Evolutionary conservation across 2,797 vertebrate genomes (phyloP), one percentile per base, ranked within the genome.

Genomic region (Melanogrammus aeglefinus): DNA sequence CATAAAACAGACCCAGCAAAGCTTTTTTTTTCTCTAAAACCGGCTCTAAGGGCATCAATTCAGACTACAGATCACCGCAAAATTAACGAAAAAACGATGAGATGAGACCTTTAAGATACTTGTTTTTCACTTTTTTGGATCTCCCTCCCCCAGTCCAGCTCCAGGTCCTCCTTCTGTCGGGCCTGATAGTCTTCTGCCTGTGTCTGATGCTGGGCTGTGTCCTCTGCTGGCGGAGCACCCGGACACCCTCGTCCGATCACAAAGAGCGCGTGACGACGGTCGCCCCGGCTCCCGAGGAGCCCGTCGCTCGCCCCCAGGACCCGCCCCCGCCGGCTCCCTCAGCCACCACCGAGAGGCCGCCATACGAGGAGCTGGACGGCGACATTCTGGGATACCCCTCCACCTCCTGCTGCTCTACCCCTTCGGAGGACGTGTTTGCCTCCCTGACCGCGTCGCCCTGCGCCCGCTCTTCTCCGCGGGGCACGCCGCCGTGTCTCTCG

Each of bases 151-250:
- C 86, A 96, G 95, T 94, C 86, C 93, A 94, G 76, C 90, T 95
- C 66, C 95, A 96, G 89, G 78, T 94, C 76, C 92, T 96, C 39
- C 92, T 95, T 47, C 83, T 94, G 66, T 92, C 91, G 4, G 94
- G 94, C 16, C 88, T 96, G 57, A 90, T 93, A 1, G 72, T 92
- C 13, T 93, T 96, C 44, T 95, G 93, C 77, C 91, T 94, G 83
- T 90, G 85, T 78, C 85, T 96, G 81, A 75, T 94, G 24, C 85
- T 96, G 78, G 93, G 95, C 74, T 96, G 95, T 47, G 27, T 94
- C 18, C 74, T 96, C 31, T 95, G 94, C 82, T 95, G 93, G 87
- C 88, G 82, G 75, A 88, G 77, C 33, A 91, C 85, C 44, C 85
- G 85, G 8, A 82, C 80, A 33, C 86, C 77, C 70, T 63, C 73